phyloP scores from a whole-genome alignment of 2,797 vertebrate species.

The Dromococcyx pavoninus region DNA sequence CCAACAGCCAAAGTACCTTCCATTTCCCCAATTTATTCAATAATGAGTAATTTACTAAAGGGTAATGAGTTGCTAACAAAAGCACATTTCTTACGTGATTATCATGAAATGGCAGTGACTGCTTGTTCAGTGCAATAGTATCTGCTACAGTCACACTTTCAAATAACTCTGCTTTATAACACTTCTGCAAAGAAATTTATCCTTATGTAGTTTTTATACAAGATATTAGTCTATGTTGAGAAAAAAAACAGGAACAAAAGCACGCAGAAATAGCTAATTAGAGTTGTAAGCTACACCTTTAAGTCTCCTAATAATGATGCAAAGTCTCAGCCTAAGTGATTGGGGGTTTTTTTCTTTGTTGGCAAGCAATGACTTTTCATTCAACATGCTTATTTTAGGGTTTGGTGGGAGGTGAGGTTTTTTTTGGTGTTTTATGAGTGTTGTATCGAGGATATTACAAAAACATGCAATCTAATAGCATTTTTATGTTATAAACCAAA shows the following conservation, averaged over 20 bases:
- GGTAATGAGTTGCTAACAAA: slow-evolving; percentile 45
- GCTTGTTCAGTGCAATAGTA: neutral
- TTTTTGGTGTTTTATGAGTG: neutral
- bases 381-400: neutral
- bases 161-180: neutral
- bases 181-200: neutral
- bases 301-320: neutral
- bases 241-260: neutral
- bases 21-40: slow-evolving; percentile 45
- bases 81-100: slow-evolving; percentile 13
- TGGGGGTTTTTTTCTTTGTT: neutral
- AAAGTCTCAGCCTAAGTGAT: neutral
- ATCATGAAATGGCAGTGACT: neutral
- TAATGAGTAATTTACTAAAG: slow-evolving; percentile 50
- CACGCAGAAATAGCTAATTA: neutral
- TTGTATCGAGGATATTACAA: neutral
- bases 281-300: neutral
- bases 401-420: rapidly evolving
- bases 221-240: neutral
- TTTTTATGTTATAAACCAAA: neutral
- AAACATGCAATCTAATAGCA: neutral
- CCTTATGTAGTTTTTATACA: neutral
- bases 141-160: neutral
- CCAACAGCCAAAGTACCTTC: slow-evolving; percentile 28
- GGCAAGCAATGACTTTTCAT: neutral